Percentiles rank a stretch among this genome's conserved stretches.
Conservation (phyloP, 2,888 invertebrate genomes). For the Melieria picta region DNA sequence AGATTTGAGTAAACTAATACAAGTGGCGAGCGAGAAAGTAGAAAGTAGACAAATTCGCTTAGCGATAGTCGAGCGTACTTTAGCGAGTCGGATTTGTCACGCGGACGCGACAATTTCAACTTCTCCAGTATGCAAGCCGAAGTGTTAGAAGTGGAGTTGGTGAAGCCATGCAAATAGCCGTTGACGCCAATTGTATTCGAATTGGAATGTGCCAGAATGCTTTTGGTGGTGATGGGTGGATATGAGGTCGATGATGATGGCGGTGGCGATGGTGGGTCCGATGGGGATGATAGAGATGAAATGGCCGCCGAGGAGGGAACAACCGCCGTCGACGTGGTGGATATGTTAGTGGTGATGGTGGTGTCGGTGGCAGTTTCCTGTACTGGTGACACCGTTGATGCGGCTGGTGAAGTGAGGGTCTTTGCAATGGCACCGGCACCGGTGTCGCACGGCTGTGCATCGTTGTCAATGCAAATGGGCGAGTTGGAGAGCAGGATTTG, state of each 20-base stretch:
- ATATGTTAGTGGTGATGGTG: conserved; percentile 22
- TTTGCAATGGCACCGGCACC: not conserved
- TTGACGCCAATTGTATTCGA: conserved; percentile 44
- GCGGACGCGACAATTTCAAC: conserved; percentile 55
- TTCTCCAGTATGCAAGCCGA: conserved; percentile 44
- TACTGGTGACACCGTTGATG: not conserved
- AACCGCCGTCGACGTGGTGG: not conserved
- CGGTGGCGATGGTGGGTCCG: conserved; percentile 43
- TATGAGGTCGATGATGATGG: conserved; percentile 47
- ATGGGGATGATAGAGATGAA: conserved; percentile 23
- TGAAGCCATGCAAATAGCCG: conserved; percentile 53
- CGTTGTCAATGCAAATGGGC: conserved; percentile 39
- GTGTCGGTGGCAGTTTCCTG: not conserved
- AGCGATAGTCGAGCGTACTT: conserved; percentile 58
- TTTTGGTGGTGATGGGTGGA: conserved; percentile 52
- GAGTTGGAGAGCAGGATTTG: conserved; percentile 50
- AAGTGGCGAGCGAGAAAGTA: not conserved
- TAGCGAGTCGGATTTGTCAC: conserved; percentile 62
- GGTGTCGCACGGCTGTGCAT: not conserved
- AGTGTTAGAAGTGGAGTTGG: conserved; percentile 38
- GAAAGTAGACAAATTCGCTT: not conserved
- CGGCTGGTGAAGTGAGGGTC: not conserved
- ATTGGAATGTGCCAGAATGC: conserved; percentile 54
- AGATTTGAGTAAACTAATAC: not conserved
- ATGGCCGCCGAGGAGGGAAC: not conserved